Conservation (phyloP, 2,888 invertebrate genomes). For the Smittia aterrima region DNA sequence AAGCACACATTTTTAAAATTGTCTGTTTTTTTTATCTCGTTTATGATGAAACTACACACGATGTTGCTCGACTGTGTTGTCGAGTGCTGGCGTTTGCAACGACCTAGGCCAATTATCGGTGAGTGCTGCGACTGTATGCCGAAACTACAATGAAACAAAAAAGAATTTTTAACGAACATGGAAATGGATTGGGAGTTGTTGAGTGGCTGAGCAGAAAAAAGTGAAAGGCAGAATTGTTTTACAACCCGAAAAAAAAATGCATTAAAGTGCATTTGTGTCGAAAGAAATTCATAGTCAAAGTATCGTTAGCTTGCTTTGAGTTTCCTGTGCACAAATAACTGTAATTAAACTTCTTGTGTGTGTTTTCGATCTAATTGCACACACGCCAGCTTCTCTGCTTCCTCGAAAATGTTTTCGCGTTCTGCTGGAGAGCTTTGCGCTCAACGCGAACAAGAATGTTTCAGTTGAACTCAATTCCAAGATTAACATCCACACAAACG, state of each 20-base stretch:
- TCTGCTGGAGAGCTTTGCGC: not conserved
- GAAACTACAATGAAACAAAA: slow-evolving; percentile 3
- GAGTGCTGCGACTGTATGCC: not conserved
- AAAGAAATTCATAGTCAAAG: not conserved
- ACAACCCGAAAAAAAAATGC: not conserved
- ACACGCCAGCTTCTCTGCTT: slow-evolving; percentile 27
- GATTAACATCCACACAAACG: slow-evolving; percentile 7
- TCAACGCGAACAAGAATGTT: not conserved
- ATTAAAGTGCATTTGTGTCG: slow-evolving; percentile 16
- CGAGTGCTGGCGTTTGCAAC: not conserved
- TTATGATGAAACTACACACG: not conserved
- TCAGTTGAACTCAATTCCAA: not conserved
- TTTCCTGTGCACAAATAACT: slow-evolving; percentile 35
- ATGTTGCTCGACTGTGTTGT: not conserved
- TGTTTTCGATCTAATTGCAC: slow-evolving; percentile 36
- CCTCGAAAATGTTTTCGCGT: slow-evolving; percentile 25
- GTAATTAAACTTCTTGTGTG: slow-evolving; percentile 37
- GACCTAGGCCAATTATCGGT: not conserved
- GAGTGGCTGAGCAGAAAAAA: slow-evolving; percentile 9
- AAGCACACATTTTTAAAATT: not conserved
- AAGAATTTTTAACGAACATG: not conserved
- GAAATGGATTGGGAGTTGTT: not conserved
- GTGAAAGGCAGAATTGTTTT: slow-evolving; percentile 22
- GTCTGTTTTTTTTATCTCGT: not conserved
- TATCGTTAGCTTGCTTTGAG: not conserved